Evolutionary conservation across 2,888 invertebrate species (phyloP), one percentile per base, ranked within the genome.

Genomic region (Lysandra coridon): DNA sequence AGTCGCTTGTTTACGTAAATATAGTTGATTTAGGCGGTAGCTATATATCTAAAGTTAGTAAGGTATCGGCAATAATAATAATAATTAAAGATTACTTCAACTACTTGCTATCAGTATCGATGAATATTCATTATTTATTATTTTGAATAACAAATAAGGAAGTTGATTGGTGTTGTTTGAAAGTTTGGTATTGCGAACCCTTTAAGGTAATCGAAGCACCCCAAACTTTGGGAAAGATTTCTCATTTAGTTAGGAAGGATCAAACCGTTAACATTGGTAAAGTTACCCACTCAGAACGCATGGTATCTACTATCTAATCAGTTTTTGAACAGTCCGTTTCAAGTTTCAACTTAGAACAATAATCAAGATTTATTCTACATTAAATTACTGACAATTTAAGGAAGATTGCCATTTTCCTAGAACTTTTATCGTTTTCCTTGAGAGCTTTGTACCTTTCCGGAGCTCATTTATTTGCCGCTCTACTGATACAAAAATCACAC

Each of bases 161-260:
- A 64, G 64, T 64, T 64, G 30, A 64, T 64, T 23, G 10, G 30
- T 30, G 30, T 64, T 64, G 64, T 64, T 64, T 64, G 23, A 64
- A 64, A 64, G 64, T 64, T 64, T 7, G 10, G 2, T 6, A n/a
- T 60, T n/a, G n/a, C n/a, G 60, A 4, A 64, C 30, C 64, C 64
- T 64, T 64, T 64, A 64, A 30, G 64, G 64, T 64, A 64, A 64
- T 64, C 30, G 23, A 3, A 12, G 30, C 4, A 49, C 33, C 53
- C 10, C 2, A 78, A 78, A 78, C 62, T 78, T 78, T 62, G 62
- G 10, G 23, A 78, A 78, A 62, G n/a, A 76, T 76, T 76, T 53
- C 23, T 40, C 60, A 60, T 78, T 62, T 14, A 40, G 57, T 57
- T 77, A 57, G 37, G 57, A 17, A 17, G 12, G 49, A 30, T 75